Conservation (phyloP, 2,113 vertebrate species). For the Steatornis caripensis region DNA sequence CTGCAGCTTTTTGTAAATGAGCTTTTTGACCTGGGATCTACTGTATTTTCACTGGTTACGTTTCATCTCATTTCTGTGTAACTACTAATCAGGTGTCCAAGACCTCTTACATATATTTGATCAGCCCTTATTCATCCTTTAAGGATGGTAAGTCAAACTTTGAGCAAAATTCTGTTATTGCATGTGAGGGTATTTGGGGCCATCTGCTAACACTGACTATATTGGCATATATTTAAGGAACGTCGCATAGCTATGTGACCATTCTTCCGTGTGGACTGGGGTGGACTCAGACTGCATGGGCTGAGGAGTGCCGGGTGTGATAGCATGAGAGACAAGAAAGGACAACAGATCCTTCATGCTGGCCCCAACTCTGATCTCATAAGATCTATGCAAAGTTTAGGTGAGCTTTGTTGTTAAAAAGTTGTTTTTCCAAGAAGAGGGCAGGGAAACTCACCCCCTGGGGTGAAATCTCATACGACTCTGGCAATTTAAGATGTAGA, state of each 20-base stretch:
- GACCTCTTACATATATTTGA: not conserved
- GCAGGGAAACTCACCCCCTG: not conserved
- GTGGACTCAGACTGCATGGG: not conserved
- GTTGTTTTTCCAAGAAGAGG: not conserved
- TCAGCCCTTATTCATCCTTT: not conserved
- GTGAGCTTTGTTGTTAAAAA: not conserved
- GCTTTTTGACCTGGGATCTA: not conserved
- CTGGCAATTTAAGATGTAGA: not conserved
- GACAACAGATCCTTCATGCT: not conserved
- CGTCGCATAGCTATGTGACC: not conserved
- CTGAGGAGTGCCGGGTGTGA: not conserved
- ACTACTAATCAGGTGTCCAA: not conserved
- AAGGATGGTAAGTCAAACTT: not conserved
- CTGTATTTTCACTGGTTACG: not conserved
- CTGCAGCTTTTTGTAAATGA: not conserved
- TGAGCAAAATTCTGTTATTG: not conserved
- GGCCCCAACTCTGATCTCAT: not conserved
- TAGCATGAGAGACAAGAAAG: not conserved
- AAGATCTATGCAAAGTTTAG: not conserved
- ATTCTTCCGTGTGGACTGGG: not conserved
- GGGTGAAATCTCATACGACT: not conserved
- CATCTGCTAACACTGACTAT: not conserved
- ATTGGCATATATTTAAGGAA: not conserved
- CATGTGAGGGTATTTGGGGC: not conserved
- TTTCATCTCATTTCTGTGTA: not conserved